A percentile compares a stretch with the other conserved stretches of the same genome.
Conservation (phyloP, 2,888 invertebrate genomes). For the Arctia plantaginis region DNA sequence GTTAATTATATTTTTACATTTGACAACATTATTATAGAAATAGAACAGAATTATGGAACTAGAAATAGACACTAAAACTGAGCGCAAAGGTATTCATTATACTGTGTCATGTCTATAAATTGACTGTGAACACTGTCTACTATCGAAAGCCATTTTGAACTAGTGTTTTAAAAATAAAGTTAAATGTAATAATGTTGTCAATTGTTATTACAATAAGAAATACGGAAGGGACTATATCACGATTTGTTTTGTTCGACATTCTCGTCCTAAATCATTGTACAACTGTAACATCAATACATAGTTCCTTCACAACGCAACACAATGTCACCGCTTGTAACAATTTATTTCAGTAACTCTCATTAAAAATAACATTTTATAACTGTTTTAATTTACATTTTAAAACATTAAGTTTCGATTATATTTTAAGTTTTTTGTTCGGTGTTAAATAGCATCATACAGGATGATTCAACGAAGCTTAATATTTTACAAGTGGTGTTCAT, state of each 20-base stretch:
- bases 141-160: too few species aligned
- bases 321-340: conserved; percentile 37
- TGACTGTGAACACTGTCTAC: neutral
- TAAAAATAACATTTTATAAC: conserved; percentile 8
- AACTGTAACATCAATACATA: conserved; percentile 44
- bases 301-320: conserved; percentile 45
- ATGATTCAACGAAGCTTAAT: conserved; percentile 17
- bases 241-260: conserved; percentile 36
- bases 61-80: too few species aligned
- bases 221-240: conserved; percentile 32
- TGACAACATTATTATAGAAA: neutral
- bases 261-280: conserved; percentile 46
- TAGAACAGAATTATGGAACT: too few species aligned
- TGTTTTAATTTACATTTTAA: conserved; percentile 1
- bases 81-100: too few species aligned
- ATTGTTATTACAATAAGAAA: conserved; percentile 34
- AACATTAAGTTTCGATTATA: conserved; percentile 10
- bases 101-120: neutral
- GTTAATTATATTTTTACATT: neutral
- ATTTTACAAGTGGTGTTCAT: conserved; percentile 42
- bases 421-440: neutral
- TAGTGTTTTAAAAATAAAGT: neutral
- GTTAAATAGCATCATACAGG: neutral
- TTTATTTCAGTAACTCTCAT: neutral
- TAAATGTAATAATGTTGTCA: conserved; percentile 41